Evolutionary conservation across 2,888 invertebrate species (phyloP), one percentile per base, ranked within the genome.

Genomic region (Cordylochernes scorpioides): DNA sequence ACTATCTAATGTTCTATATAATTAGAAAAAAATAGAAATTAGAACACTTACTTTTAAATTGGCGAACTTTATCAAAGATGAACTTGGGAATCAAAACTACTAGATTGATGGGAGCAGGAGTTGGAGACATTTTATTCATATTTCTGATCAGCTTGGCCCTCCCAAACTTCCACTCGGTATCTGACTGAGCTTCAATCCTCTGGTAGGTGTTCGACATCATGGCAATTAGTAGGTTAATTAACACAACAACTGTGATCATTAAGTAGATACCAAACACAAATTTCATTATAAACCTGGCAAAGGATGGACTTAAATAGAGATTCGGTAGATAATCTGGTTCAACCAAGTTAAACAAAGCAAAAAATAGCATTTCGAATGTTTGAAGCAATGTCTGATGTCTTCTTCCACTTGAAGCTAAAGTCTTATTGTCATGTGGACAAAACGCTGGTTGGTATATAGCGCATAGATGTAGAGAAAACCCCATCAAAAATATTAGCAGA

Each of bases 141-240:
- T 88, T 88, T 43, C 94, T 64, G 51, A 97, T 88, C 49, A 97
- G 62, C 57, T 97, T 97, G 31, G 94, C 94, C 48, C 97, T 58
- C 15, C 94, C 94, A 52, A 88, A 99, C 59, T 99, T 97, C 97
- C 97, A 97, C 58, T 97, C 97, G 47, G 86, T 91, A 58, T 97
- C 97, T 25, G 94, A 94, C 67, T 94, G 91, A 18, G 91, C 91
- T 69, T 97, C 80, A 51, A 91, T 91, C 52, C 88, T 69, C 58
- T 94, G 91, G 60, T 97, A 94, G 49, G 94, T 94, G 66, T 94
- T 91, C 59, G 88, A 88, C 88, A 94, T 91, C 91, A 94, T 91
- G 63, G 94, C 94, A 68, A 94, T 94, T 56, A 94, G 73, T 55
- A 94, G 70, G 62, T 94, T 91, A 60, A 91, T 82, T 50, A 94